Base-by-base conservation (phyloP, 2,797 vertebrate species). In the Phalloptychus januarius region DNA sequence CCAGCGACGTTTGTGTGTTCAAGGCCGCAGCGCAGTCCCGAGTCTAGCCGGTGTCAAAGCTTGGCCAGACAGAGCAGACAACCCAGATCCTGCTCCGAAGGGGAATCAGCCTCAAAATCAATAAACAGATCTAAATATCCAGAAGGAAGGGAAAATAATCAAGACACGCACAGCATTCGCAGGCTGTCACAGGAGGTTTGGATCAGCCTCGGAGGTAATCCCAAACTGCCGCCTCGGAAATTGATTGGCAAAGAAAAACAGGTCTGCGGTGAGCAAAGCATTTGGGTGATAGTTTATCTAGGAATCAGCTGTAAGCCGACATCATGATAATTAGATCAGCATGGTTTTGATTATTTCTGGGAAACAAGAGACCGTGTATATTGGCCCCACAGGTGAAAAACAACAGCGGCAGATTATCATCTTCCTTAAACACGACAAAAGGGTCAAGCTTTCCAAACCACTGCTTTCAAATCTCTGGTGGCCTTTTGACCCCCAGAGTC, bases 171-270 rank as follows among this genome's bases (percentile, higher is more conserved):
- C 48, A 45, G 72, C 73, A 48, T 36, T 86, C 0, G 61, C 76
- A 16, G 85, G 72, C 70, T 38, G 81, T 72, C 78, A 75, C 83
- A 63, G 72, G 78, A 77, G 75, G 72, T 74, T 52, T 20, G 82
- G 71, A 83, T 78, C 87, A 61, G 87, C 86, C 87, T 88, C 46
- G 76, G 81, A 84, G 85, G 52, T 93, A 94, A 95, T 94, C 93
- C 89, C 4, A 12, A 73, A 74, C 90, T 76, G 90, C 91, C 61
- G 78, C 88, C 79, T 76, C 81, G 92, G 93, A 94, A 94, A 94
- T 92, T 94, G 92, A 94, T 92, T 94, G 91, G 87, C 85, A 86
- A 91, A 94, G 83, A 91, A 92, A 92, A 94, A 92, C 89, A 93
- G 79, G 82, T 83, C 76, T 58, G 36, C 50, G 23, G 70, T 28